Conservation (phyloP, 2,888 invertebrate species). For the Thymelicus lineola region DNA sequence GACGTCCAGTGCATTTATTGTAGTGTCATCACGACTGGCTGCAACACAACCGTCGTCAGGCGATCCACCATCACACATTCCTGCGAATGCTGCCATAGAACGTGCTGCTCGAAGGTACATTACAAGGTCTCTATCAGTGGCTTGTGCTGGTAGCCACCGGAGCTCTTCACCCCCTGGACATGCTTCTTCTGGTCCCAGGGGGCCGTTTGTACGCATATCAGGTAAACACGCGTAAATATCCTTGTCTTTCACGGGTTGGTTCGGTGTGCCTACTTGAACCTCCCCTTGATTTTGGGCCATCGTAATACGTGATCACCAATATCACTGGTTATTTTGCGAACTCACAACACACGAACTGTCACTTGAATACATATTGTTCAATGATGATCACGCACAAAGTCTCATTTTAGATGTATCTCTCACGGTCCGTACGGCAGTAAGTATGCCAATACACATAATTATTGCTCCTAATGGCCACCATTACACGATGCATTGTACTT, state of each 20-base stretch:
- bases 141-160: conserved; percentile 97
- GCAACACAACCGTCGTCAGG: conserved; percentile 99
- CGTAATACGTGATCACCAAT: conserved; percentile 68
- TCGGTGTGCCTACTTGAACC: conserved; percentile 80
- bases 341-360: conserved; percentile 66
- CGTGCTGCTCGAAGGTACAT: conserved; percentile 99
- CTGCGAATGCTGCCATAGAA: conserved; percentile 99
- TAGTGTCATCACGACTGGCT: conserved; percentile 98
- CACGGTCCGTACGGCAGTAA: conserved; percentile 73
- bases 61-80: conserved; percentile 99
- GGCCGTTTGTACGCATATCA: conserved; percentile 83
- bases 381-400: conserved; percentile 53
- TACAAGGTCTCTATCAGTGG: conserved; percentile 96
- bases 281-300: conserved; percentile 84
- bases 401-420: conserved; percentile 63
- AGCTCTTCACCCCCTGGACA: conserved; percentile 91
- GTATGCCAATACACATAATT: conserved; percentile 85
- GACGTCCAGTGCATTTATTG: conserved; percentile 98
- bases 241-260: conserved; percentile 78
- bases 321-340: conserved; percentile 66
- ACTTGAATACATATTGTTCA: conserved; percentile 69
- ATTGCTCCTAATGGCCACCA: conserved; percentile 85
- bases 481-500: conserved; percentile 83
- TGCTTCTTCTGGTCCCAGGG: conserved; percentile 77
- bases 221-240: conserved; percentile 83